phyloP scores from a whole-genome alignment of 2,888 invertebrate genomes.

The Dugesia japonica region DNA sequence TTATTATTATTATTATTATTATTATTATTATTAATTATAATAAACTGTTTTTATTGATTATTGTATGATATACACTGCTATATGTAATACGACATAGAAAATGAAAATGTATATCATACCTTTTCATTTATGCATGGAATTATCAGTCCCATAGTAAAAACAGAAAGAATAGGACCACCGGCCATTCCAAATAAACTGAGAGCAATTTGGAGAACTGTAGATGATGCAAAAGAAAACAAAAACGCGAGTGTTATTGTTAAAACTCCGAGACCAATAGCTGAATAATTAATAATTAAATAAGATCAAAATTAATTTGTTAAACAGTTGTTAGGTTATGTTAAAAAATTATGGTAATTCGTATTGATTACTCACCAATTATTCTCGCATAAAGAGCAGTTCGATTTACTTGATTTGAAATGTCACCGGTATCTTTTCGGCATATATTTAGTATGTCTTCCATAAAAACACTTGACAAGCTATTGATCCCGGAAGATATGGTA shows the following conservation, averaged over 20 bases:
- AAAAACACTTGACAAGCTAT: conserved; percentile 36
- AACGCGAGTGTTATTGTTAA: conserved; percentile 36
- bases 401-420: not conserved
- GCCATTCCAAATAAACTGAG: conserved; percentile 42
- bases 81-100: not conserved
- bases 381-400: not conserved
- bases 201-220: conserved; percentile 38
- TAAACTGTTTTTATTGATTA: too few relatives aligned
- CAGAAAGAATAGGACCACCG: conserved; percentile 40
- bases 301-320: too few relatives aligned
- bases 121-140: conserved; percentile 35
- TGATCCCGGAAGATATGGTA: conserved; percentile 37
- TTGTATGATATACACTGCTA: too few relatives aligned
- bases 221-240: conserved; percentile 31
- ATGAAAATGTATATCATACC: conserved; percentile 32
- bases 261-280: conserved; percentile 36
- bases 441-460: conserved; percentile 36
- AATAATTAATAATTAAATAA: not conserved
- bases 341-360: not conserved
- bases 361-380: conserved; percentile 14
- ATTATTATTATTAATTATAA: too few relatives aligned
- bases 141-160: conserved; percentile 37
- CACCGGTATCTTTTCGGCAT: not conserved
- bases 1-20: too few relatives aligned
- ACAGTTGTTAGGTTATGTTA: not conserved